These are phyloP conservation scores for Drosophila limbata DNA, from an alignment of 2,888 invertebrate species.

Conservation along the genomic window DNA sequence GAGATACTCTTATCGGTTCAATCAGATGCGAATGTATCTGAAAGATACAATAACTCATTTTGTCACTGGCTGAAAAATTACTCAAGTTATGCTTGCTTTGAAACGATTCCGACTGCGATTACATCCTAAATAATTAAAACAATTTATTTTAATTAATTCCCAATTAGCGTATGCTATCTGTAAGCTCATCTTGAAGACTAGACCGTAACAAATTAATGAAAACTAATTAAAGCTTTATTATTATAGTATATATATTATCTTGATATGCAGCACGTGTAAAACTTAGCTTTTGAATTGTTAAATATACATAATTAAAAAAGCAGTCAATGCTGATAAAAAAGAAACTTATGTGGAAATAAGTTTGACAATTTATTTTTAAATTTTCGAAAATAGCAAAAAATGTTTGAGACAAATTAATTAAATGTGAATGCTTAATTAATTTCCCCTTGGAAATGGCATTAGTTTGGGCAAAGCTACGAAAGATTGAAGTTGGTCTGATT, in stretches of 20 bases:
- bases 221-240: constrained; percentile 2
- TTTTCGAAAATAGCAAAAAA: no score
- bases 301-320: no score
- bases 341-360: not conserved
- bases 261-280: no score
- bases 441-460: no score
- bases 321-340: no score
- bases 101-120: no score
- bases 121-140: constrained; percentile 7
- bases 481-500: no score
- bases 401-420: no score
- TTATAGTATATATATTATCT: not conserved
- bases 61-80: not conserved
- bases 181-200: not conserved
- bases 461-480: no score
- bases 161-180: not conserved
- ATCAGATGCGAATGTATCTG: constrained; percentile 1
- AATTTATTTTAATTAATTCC: constrained; percentile 7
- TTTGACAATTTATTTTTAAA: constrained; percentile 21
- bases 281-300: no score
- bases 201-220: constrained; percentile 2
- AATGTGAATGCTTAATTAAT: no score
- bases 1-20: constrained; percentile 10
- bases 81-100: not conserved
- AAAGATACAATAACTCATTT: constrained; percentile 1